Evolutionary conservation across 2,888 invertebrate species (phyloP), one percentile per base, ranked within the genome.

Genomic region (Chrysodeixis includens): DNA sequence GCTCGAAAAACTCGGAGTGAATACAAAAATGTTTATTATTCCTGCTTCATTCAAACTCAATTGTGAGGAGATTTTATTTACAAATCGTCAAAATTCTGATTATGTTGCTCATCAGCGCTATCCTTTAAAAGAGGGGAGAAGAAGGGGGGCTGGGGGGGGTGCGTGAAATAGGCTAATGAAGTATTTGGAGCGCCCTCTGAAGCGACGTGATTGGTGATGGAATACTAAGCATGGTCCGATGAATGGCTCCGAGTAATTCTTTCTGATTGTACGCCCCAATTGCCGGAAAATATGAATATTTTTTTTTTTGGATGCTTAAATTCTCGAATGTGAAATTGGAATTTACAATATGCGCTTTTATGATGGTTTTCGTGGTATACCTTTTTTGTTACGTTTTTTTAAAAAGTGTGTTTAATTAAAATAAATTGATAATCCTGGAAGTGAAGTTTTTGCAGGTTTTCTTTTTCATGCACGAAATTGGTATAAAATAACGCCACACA

Each of bases 161-260:
- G 78, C 72, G 84, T 79, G 76, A 86, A 88, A 83, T 84, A 82
- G 87, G 85, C 86, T 90, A 90, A 90, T 89, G 89, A 90, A 88
- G 88, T 85, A 86, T 87, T 87, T 85, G 78, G 74, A 73, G 76
- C 82, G 72, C 76, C 73, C 76, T 74, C 66, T 64, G 78, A 77
- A 78, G 67, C 64, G 80, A 58, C 70, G 80, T 87, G 88, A 89
- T 88, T 89, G 84, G 83, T 86, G 86, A 88, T 86, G 83, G 87
- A 88, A 89, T 88, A 85, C 89, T 87, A 86, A 90, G 82, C 83
- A 80, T 55, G 75, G 71, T 62, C 76, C 77, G 79, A 69, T 79
- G 83, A 83, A 83, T 83, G 71, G 77, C 76, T 82, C 65, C 67
- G 71, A 60, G 75, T 78, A 81, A 81, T 80, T 75, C 44, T 12